Evolutionary conservation across 2,113 vertebrate genomes (phyloP).

Genomic region (Genyomyrus donnyi): DNA sequence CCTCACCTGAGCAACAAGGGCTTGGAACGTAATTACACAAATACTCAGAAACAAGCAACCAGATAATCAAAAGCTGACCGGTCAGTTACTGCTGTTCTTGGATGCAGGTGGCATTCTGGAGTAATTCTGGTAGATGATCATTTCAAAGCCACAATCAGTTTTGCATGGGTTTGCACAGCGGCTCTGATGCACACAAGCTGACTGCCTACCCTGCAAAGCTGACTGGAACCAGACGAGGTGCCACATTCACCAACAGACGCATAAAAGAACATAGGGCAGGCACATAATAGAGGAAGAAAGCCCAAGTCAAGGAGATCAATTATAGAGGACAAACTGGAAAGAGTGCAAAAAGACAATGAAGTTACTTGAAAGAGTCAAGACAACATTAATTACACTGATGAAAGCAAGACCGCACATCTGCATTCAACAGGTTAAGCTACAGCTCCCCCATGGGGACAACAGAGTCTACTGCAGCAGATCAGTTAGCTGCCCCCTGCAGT

Average conservation of each 20-base stretch:
- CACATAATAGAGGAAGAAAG: background rate
- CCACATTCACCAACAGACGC: background rate
- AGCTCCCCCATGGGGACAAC: background rate
- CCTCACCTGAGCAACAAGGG: background rate
- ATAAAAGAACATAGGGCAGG: too few relatives aligned
- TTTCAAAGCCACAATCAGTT: slow-evolving; percentile 26
- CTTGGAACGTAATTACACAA: background rate
- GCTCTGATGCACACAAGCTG: slow-evolving; percentile 22
- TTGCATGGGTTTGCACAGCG: slow-evolving; percentile 37
- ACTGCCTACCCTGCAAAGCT: slow-evolving; percentile 32
- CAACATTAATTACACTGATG: background rate
- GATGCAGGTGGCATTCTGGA: background rate
- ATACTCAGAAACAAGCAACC: background rate
- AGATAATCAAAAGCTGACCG: background rate
- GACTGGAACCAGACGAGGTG: slow-evolving; percentile 5
- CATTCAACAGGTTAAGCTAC: background rate
- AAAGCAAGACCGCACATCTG: background rate
- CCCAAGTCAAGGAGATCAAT: background rate
- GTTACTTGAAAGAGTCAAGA: background rate
- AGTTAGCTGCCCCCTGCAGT: background rate
- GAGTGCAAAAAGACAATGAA: background rate
- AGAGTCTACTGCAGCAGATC: background rate
- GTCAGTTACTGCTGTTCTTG: background rate
- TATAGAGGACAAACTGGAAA: background rate
- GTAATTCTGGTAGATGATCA: background rate